Base-by-base conservation (phyloP, 2,113 vertebrate species). In the Tachuris rubrigastra region DNA sequence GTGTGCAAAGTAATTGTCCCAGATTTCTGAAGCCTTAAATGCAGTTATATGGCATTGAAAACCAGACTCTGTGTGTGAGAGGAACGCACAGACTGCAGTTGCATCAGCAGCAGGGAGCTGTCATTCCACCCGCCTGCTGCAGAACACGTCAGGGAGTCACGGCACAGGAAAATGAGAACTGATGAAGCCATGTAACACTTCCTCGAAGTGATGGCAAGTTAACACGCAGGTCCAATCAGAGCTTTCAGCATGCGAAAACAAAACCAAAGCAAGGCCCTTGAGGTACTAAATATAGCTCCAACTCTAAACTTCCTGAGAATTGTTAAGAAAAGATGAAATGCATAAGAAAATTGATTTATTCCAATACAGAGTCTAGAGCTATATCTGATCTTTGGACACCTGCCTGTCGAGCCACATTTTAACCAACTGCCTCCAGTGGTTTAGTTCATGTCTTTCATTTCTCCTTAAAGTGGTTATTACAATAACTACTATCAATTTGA, bases 131-230 rank as follows among this genome's bases (percentile, higher is more conserved):
- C 7, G 4, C 46, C 75, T 65, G 88, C 93, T 79, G 83, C 76
- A 68, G 66, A 93, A 60, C 76, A 62, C 6, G 30, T 86, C 95
- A 92, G 88, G 83, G 74, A 90, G 85, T 49, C 83, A 20, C 79
- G 86, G 68, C 83, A 49, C 14, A 16, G 71, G n/a, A 78, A 87
- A 81, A 92, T 30, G 60, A 79, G 90, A 35, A 46, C 85, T 93
- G 92, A 96, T 86, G 83, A 93, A 39, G 68, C 92, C 27, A 17
- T 85, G 93, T 42, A 94, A 95, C 93, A 75, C 88, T 75, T 96
- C 76, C 93, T 66, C 72, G 68, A 87, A 92, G 76, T 41, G 73
- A 92, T 79, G 88, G 92, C 90, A 95, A 94, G 65, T 85, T 93
- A 92, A 79, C 66, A 67, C 42, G 3, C 49, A 75, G 88, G 83